Base-by-base conservation (phyloP, 1,140 invertebrate genomes). In the Cherax quadricarinatus region DNA sequence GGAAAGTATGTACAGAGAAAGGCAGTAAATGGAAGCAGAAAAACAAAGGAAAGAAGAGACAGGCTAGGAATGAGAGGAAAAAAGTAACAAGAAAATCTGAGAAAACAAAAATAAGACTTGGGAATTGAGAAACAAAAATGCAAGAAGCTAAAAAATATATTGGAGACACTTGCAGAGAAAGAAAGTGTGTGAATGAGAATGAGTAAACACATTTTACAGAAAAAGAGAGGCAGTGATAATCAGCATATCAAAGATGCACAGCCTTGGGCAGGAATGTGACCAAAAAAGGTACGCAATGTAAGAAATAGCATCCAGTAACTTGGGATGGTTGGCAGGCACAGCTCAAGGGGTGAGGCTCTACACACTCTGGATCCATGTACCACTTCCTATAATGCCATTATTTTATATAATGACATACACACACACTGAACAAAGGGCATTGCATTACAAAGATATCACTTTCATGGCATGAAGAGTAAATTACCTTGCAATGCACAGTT, bases 301-400 rank as follows among this genome's bases (percentile, higher is more conserved):
- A 85, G 53, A 84, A 53, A n/a, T 10, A 82, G 62, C 79, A 49
- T 86, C 84, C 73, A 86, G 90, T 70, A 53, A 57, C 53, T 82
- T 66, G 90, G 70, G 79, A 91, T 48, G 85, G 90, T 86, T 91
- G 90, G 85, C 90, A 91, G 90, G 53, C 90, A 91, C 60, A 86
- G 75, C 90, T 91, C 90, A 87, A 91, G 89, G 90, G 90, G 90
- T 91, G 90, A 91, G 90, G 90, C 90, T 91, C 90, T 48, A 83
- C 80, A 91, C 90, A 91, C 66, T 91, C 89, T 81, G 90, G 83
- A 91, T 91, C 85, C 78, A 87, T 53, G 30, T 78, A 86, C 85
- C 75, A 79, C 60, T 70, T 81, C 80, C 78, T 86, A 62, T 86
- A 87, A 75, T 90, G 70, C 88, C 88, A 85, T 83, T 83, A 57